Evolutionary conservation across 2,797 vertebrate genomes (phyloP).

Genomic region (Paguma larvata): DNA sequence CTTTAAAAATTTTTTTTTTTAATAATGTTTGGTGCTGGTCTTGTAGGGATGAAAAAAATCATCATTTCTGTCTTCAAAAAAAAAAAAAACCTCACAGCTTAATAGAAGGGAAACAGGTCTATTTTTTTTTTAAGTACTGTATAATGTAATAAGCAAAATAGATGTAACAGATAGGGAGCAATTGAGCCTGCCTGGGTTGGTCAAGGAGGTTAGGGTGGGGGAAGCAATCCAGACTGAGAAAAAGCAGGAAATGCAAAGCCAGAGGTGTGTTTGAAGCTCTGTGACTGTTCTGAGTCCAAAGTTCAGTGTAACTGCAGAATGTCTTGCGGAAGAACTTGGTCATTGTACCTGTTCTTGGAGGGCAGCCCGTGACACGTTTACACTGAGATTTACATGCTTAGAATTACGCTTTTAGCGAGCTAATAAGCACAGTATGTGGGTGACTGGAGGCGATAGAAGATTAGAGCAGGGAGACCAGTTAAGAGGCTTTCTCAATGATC

Average conservation of each 20-base stretch:
- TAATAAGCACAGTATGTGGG: background rate
- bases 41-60: background rate
- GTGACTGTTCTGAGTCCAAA: background rate
- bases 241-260: background rate
- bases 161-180: background rate
- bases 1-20: too few relatives aligned
- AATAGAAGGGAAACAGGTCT: background rate
- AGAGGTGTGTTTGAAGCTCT: background rate
- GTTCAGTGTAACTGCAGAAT: background rate
- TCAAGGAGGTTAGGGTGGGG: background rate
- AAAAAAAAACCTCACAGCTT: background rate
- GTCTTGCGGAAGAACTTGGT: background rate
- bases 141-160: background rate
- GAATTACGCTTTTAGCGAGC: background rate
- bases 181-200: background rate
- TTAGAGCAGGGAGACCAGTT: constrained; percentile 45
- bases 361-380: background rate
- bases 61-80: constrained; percentile 6
- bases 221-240: background rate
- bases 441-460: background rate
- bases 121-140: background rate
- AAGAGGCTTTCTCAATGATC: constrained; percentile 72
- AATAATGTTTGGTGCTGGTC: background rate
- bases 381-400: background rate
- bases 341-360: background rate